Evolutionary conservation across 2,888 invertebrate species (phyloP), one percentile per base, ranked within the genome.

Genomic region (Tipula vernalis): DNA sequence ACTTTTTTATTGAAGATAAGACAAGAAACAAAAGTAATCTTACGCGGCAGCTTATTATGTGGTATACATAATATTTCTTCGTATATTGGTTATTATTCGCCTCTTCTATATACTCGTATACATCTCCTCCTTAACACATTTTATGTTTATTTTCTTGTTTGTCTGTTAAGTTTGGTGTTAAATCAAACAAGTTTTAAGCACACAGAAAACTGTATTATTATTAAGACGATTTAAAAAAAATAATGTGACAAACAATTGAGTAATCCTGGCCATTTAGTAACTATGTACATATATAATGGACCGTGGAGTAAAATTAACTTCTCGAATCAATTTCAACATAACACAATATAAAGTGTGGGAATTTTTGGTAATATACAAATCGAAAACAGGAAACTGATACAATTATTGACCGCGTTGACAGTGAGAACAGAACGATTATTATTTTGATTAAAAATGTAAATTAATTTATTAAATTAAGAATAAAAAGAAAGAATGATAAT

Each of bases 371-470:
- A 51, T 51, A 10, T 57, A 28, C 71, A 71, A 28, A 71, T 71
- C 71, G 10, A 71, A 71, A 71, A 71, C 71, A 71, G 71, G 71
- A 71, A 71, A 71, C 12, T 71, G 71, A 71, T 71, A 71, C 71
- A 71, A 71, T 71, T 71, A 71, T 71, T 71, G 71, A 28, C 71
- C 71, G 71, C 71, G 71, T 71, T 71, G 71, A 71, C 71, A 71
- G 71, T 71, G 71, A 71, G 71, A 71, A 71, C 71, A 71, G 28
- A 71, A 71, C 28, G 71, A 71, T 71, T 71, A 71, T 71, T 71
- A 71, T 71, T 71, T 71, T 71, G 71, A 71, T 71, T 71, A 71
- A 71, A 71, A 71, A 71, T 71, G 71, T 71, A 71, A 71, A 71
- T 71, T 71, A 71, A 71, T 71, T 71, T 71, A 71, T 71, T 28